Evolutionary conservation across 2,113 vertebrate species (phyloP), one percentile per base, ranked within the genome.

Genomic region (Mormyrus lacerda): DNA sequence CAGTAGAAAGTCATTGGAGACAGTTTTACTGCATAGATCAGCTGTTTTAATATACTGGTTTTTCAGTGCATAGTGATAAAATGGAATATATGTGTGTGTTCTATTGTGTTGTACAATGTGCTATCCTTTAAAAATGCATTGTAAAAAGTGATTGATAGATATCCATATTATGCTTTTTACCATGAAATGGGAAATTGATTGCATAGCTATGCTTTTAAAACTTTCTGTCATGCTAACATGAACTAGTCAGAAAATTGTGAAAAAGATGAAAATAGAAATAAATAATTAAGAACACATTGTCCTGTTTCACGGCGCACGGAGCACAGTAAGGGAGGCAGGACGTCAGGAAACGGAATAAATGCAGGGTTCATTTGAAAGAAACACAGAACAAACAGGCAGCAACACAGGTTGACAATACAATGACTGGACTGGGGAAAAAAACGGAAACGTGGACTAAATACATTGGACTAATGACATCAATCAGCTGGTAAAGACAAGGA

Each of bases 1-100:
- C 42, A 13, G 87, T 65, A 90, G 24, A 86, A 91, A 69, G 61
- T 69, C n/a, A 69, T 4, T 69, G 61, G 8, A 27, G 24, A 65
- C 24, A 65, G 61, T 65, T 65, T 69, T 69, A 31, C 61, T 69
- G 61, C n/a, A 69, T 31, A 13, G 61, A 11, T 69, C 61, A 27
- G 61, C n/a, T 69, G n/a, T 69, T 69, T 31, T 69, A 69, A 69
- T 31, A 61, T 61, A 6, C 55, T 61, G 55, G 6, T 61, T 61
- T 61, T 61, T 61, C 55, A 69, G 61, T 69, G 61, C n/a, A 69
- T 69, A 69, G 61, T 69, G n/a, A 69, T 69, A 65, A 27, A 27
- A 69, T 31, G 61, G 55, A 61, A 61, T 55, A 61, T n/a, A n/a
- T 61, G 24, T 61, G 11, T 69, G 61, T 69, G 61, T 27, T n/a